A percentile compares a stretch with the other conserved stretches of the same genome.
Conservation (phyloP, 2,113 vertebrate species). For the Elaphurus davidianus region DNA sequence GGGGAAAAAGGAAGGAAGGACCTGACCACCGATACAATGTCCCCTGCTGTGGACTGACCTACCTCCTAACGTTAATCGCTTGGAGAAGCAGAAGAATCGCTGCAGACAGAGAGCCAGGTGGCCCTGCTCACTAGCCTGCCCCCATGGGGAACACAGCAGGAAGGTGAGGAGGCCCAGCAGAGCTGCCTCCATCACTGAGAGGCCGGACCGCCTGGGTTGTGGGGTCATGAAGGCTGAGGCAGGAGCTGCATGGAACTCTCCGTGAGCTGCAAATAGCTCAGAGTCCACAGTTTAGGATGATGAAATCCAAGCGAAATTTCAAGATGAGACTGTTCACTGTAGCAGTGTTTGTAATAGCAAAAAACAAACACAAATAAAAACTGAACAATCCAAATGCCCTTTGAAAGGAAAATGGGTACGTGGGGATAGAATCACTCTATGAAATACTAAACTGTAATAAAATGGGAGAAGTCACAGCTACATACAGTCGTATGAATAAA, state of each 20-base stretch:
- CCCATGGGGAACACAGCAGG: rapidly evolving
- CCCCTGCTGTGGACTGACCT: background rate
- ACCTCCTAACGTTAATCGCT: background rate
- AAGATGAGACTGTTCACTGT: background rate
- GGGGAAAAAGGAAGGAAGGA: background rate
- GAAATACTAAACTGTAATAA: background rate
- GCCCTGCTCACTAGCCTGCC: background rate
- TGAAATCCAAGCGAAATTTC: background rate
- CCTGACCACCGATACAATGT: too few species aligned
- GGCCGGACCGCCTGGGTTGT: background rate
- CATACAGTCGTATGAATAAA: background rate
- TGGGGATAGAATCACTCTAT: background rate
- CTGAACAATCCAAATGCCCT: background rate
- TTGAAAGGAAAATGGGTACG: background rate
- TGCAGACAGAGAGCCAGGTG: too few species aligned
- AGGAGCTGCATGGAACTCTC: background rate
- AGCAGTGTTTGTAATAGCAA: background rate
- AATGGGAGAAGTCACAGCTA: background rate
- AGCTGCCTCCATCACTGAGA: background rate
- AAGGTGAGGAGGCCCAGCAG: too few species aligned
- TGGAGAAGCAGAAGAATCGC: background rate
- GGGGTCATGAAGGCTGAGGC: background rate
- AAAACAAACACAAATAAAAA: background rate
- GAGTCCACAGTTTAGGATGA: background rate
- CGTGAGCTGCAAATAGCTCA: background rate